Evolutionary conservation across 30 jellyfish, hydroid and myxozoan species (phyloP).

Genomic region (Nemopilema nomurai): DNA sequence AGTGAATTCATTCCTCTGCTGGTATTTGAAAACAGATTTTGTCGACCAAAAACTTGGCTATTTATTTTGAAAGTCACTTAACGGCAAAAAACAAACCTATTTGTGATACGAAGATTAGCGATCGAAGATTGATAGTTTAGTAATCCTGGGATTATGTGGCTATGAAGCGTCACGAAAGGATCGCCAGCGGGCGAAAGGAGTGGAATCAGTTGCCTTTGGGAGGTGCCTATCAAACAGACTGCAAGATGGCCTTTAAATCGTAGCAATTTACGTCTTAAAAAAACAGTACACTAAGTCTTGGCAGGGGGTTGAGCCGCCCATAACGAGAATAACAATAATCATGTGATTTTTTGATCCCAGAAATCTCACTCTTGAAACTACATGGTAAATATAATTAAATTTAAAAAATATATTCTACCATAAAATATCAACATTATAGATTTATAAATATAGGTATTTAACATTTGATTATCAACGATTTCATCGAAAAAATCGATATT

Average conservation of each 20-base stretch:
- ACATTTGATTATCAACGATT: conserved; percentile 78
- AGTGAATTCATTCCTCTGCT: neutral
- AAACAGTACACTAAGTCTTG: conserved; percentile 3
- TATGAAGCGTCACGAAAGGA: neutral
- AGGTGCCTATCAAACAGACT: neutral
- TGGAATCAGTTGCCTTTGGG: neutral
- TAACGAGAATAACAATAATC: conserved; percentile 21
- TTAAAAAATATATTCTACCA: conserved; percentile 75
- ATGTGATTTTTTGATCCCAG: conserved; percentile 51
- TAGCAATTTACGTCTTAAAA: neutral
- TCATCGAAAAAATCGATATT: conserved; percentile 62
- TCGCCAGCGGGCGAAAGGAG: neutral
- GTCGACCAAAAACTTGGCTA: neutral
- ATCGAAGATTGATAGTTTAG: neutral
- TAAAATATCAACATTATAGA: conserved; percentile 77
- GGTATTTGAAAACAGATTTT: neutral
- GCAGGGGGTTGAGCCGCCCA: neutral
- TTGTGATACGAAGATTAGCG: neutral
- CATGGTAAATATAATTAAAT: conserved; percentile 60
- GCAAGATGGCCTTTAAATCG: neutral
- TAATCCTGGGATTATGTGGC: neutral
- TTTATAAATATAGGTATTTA: conserved; percentile 65
- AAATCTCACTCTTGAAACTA: conserved; percentile 47
- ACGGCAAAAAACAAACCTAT: neutral
- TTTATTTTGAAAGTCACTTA: neutral